Evolutionary conservation across 2,113 vertebrate genomes (phyloP).

Genomic region (Entomyzon cyanotis): DNA sequence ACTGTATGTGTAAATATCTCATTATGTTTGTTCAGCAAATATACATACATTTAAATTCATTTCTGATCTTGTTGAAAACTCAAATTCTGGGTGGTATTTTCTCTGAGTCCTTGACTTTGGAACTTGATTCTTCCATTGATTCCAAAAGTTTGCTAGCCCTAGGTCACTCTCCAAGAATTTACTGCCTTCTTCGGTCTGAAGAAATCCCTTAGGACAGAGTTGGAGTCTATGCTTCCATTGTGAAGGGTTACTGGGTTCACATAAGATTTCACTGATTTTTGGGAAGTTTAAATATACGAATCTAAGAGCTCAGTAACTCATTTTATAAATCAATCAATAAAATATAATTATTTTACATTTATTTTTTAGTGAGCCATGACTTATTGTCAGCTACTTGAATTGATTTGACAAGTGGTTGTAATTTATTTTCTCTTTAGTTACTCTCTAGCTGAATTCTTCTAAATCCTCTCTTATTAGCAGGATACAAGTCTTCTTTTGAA

Average conservation of each 20-base stretch:
- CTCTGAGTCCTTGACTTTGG: background rate
- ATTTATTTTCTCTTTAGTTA: background rate
- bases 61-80: background rate
- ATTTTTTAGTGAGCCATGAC: background rate
- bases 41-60: fast-evolving
- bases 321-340: background rate
- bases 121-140: constrained; percentile 26
- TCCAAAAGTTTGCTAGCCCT: background rate
- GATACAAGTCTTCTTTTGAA: background rate
- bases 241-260: background rate
- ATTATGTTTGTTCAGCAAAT: background rate
- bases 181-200: background rate
- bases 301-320: background rate
- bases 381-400: background rate
- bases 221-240: background rate
- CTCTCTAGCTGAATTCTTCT: background rate
- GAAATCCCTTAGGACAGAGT: background rate
- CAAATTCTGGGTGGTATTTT: background rate
- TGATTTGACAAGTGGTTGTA: background rate
- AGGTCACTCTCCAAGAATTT: constrained; percentile 13
- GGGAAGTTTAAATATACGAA: background rate
- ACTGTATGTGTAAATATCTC: background rate
- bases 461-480: background rate
- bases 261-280: background rate
- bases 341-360: background rate